A percentile compares a stretch with the other conserved stretches of the same genome.
Evolutionary conservation across 2,888 invertebrate genomes (phyloP).

Genomic region (Apamea sordens): DNA sequence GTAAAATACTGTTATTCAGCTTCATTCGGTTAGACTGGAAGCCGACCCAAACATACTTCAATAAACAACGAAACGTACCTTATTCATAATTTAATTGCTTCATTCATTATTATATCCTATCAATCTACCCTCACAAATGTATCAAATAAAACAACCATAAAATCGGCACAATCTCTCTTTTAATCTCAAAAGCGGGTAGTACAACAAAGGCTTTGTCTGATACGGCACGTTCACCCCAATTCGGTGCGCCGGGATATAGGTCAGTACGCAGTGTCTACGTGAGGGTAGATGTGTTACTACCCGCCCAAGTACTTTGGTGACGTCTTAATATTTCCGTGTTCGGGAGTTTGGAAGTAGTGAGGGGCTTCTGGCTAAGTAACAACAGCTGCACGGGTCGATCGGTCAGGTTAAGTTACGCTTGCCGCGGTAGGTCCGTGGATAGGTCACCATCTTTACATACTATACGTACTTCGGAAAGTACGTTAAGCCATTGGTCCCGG

Average conservation of each 20-base stretch:
- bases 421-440: neutral
- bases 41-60: no score
- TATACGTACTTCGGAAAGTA: neutral
- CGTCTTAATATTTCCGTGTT: constrained; percentile 3
- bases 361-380: neutral
- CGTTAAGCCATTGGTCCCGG: no score
- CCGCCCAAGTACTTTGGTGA: neutral
- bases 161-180: constrained; percentile 6
- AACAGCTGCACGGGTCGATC: neutral
- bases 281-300: constrained; percentile 28
- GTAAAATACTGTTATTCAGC: no score
- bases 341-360: neutral
- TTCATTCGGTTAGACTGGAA: no score
- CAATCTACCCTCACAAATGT: constrained; percentile 21
- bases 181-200: constrained; percentile 41
- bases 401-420: no score
- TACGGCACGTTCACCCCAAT: constrained; percentile 54
- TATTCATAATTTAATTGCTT: neutral
- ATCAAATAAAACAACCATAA: constrained; percentile 21
- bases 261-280: constrained; percentile 52
- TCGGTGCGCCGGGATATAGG: constrained; percentile 40
- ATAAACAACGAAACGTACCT: neutral
- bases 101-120: neutral
- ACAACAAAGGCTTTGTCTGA: constrained; percentile 53
- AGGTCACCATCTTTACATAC: neutral